Percentiles rank a stretch among this genome's conserved stretches.
These are phyloP conservation scores for Alviniconcha marisindica DNA, from an alignment of 1,140 invertebrate species.

Conservation along the genomic window DNA sequence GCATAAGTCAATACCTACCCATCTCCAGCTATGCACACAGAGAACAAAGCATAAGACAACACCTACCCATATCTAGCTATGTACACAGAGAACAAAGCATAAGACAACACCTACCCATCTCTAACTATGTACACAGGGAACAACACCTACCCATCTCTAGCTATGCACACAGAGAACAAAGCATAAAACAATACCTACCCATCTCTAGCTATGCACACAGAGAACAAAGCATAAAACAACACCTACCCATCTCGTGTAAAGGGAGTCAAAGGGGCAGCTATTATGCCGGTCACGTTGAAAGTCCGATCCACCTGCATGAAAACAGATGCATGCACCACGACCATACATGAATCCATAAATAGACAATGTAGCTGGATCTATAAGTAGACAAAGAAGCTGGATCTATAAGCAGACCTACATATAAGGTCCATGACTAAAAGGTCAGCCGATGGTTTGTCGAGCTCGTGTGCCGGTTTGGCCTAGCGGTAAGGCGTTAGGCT, in stretches of 20 bases:
- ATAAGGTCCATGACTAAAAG: background rate
- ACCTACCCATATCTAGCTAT: background rate
- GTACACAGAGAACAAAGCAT: background rate
- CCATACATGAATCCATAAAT: background rate
- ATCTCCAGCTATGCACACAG: background rate
- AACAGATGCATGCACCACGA: no score
- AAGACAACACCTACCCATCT: background rate
- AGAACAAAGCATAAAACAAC: background rate
- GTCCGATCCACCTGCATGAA: constrained; percentile 15
- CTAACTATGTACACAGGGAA: background rate
- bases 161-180: background rate
- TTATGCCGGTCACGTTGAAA: background rate
- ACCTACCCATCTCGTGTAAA: constrained; percentile 16
- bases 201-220: background rate
- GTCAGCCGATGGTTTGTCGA: background rate
- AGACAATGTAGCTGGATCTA: background rate
- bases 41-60: background rate
- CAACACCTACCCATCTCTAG: background rate
- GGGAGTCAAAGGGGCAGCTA: background rate
- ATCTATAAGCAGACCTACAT: background rate
- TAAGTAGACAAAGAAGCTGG: background rate
- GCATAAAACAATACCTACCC: background rate
- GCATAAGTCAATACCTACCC: background rate
- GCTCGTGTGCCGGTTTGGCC: no score
- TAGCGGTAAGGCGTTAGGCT: no score